phyloP scores from a whole-genome alignment of 2,888 invertebrate genomes.

The Pilophorus perplexus region DNA sequence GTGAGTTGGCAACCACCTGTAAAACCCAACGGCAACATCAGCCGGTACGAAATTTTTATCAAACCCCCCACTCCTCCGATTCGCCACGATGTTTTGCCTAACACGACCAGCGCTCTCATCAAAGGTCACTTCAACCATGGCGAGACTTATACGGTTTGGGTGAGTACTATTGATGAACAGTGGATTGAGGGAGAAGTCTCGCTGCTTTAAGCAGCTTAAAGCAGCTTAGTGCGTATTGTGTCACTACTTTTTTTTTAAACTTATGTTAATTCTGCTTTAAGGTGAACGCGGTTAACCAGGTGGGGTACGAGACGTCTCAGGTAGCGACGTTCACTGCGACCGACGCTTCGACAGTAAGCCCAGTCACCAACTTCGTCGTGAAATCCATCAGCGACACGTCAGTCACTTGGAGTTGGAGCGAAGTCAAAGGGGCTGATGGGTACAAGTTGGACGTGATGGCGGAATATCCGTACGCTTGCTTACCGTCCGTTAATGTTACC shows the following conservation, averaged over 20 bases:
- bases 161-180: slow-evolving; percentile 54
- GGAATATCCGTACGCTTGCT: slow-evolving; percentile 26
- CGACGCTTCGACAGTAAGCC: slow-evolving; percentile 20
- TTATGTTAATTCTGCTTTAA: no score
- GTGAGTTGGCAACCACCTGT: slow-evolving; percentile 69
- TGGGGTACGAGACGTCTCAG: slow-evolving; percentile 37
- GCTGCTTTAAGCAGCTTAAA: no score
- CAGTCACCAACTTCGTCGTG: slow-evolving; percentile 28
- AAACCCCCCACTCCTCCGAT: slow-evolving; percentile 64
- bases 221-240: no score
- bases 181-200: no score
- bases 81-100: slow-evolving; percentile 53
- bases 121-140: slow-evolving; percentile 57
- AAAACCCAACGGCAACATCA: slow-evolving; percentile 62
- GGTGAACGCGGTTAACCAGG: slow-evolving; percentile 42
- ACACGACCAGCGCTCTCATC: slow-evolving; percentile 40
- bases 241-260: background rate
- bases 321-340: slow-evolving; percentile 31
- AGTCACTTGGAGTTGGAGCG: slow-evolving; percentile 33
- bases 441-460: slow-evolving; percentile 35
- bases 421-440: slow-evolving; percentile 31
- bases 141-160: slow-evolving; percentile 69
- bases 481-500: slow-evolving; percentile 28
- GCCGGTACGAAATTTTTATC: slow-evolving; percentile 64
- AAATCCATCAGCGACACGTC: slow-evolving; percentile 4